phyloP scores from a whole-genome alignment of 2,113 vertebrate species.

The Rattus norvegicus region DNA sequence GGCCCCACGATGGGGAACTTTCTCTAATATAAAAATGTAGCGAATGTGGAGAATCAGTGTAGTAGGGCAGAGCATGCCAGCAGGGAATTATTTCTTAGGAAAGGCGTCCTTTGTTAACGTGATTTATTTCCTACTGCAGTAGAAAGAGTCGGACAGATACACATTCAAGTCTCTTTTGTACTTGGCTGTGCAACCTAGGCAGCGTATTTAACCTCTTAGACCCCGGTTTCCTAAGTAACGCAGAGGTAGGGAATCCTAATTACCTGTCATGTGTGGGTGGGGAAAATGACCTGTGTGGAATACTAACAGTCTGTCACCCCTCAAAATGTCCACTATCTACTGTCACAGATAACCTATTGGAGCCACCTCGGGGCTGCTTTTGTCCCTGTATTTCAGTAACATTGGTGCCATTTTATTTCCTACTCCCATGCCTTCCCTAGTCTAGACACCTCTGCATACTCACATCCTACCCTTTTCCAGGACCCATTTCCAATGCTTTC shows the following conservation, averaged over 20 bases:
- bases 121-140: not conserved
- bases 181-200: not conserved
- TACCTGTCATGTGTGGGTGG: not conserved
- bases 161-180: not conserved
- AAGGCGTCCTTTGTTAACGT: not conserved
- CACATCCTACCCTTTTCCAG: not conserved
- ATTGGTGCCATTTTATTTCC: not conserved
- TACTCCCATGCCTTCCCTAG: not conserved
- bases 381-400: not conserved
- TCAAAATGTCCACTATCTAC: not conserved
- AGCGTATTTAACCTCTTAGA: not conserved
- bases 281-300: not conserved
- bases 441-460: not conserved
- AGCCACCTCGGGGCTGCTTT: not conserved
- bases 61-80: not conserved
- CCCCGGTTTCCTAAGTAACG: not conserved
- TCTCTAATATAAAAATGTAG: not conserved
- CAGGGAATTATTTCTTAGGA: not conserved
- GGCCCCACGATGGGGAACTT: accelerated
- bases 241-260: not conserved
- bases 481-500: not conserved
- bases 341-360: not conserved
- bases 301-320: not conserved
- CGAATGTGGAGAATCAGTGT: not conserved
- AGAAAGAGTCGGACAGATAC: not conserved